Evolutionary conservation across 2,113 vertebrate genomes (phyloP).

Genomic region (Halichoeres trimaculatus): DNA sequence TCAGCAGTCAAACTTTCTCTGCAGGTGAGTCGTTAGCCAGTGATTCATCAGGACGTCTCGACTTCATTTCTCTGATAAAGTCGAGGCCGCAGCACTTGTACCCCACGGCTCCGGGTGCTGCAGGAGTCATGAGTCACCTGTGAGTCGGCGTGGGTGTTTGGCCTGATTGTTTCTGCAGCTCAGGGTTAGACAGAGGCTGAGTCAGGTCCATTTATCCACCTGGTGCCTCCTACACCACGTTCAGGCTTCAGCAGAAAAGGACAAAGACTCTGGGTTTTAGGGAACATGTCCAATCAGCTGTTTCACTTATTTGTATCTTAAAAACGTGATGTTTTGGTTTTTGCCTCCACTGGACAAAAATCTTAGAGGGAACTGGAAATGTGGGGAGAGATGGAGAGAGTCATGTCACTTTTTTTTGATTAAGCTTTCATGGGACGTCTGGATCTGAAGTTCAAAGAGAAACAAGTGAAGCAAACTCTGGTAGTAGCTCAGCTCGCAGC

Average conservation of each 20-base stretch:
- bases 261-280: not conserved
- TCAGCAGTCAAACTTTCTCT: no score
- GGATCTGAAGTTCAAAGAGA: no score
- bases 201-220: constrained; percentile 26
- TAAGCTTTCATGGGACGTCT: no score
- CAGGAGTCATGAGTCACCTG: constrained; percentile 38
- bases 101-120: not conserved
- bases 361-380: no score
- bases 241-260: constrained; percentile 15
- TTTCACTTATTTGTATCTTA: no score
- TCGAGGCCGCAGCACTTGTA: not conserved
- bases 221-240: constrained; percentile 26
- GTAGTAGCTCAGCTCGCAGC: no score
- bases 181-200: not conserved
- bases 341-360: no score
- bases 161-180: constrained; percentile 21
- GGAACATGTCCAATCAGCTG: no score
- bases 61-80: constrained; percentile 4
- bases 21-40: not conserved
- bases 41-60: not conserved
- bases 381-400: no score
- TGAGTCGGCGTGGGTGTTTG: constrained; percentile 33
- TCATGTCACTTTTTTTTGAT: no score
- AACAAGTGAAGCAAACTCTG: no score
- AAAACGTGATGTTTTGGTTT: no score